These are phyloP conservation scores for Sternarchorhynchus goeldii DNA, from an alignment of 2,797 vertebrate genomes.

Conservation along the genomic window DNA sequence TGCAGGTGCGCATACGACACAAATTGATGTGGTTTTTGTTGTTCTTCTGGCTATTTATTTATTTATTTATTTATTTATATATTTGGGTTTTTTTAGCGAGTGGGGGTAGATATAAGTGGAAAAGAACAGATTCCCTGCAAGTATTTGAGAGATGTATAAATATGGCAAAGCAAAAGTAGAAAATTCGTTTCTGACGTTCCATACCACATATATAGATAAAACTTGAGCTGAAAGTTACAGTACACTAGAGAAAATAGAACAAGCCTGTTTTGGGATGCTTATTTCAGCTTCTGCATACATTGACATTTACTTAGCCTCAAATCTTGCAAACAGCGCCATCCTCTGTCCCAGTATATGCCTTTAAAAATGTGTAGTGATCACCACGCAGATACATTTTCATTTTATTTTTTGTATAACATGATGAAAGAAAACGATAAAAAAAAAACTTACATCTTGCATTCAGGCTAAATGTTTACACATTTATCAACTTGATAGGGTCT, in stretches of 20 bases:
- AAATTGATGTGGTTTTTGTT: too few species aligned
- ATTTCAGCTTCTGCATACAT: background rate
- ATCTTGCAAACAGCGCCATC: slow-evolving; percentile 50
- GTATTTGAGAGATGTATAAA: background rate
- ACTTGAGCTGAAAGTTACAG: too few species aligned
- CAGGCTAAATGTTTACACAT: slow-evolving; percentile 29
- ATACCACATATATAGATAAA: background rate
- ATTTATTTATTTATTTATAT: too few species aligned
- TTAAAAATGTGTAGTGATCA: background rate
- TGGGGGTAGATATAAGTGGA: too few species aligned
- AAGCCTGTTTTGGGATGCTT: background rate
- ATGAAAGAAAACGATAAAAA: slow-evolving; percentile 65
- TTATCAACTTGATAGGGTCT: slow-evolving; percentile 28
- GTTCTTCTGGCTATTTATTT: too few species aligned
- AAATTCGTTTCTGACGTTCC: background rate
- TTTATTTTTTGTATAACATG: slow-evolving; percentile 72
- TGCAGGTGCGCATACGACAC: slow-evolving; percentile 7
- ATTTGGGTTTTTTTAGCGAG: too few species aligned
- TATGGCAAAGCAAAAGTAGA: background rate
- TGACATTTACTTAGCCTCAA: background rate
- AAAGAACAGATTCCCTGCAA: background rate
- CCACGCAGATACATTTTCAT: slow-evolving; percentile 55
- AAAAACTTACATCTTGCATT: slow-evolving; percentile 59
- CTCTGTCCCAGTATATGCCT: slow-evolving; percentile 20
- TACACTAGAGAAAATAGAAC: background rate